These are phyloP conservation scores for Anguilla japonica DNA, from an alignment of 2,113 vertebrate genomes.

Conservation along the genomic window DNA sequence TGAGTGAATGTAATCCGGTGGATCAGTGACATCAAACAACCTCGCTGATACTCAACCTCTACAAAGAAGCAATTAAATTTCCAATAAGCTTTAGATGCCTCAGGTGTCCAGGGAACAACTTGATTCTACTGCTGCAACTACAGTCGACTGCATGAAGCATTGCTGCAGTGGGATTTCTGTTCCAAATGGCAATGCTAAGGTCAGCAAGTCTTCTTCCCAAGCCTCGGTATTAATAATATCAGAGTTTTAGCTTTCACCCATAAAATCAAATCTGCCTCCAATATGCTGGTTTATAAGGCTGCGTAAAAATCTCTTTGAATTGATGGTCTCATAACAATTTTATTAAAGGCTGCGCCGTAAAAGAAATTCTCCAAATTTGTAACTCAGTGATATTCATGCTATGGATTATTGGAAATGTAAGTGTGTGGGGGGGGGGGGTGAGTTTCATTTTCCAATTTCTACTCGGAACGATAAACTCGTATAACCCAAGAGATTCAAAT, in stretches of 20 bases:
- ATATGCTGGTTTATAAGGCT: not conserved
- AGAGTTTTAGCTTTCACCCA: not conserved
- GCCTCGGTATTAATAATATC: not conserved
- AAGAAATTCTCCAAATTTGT: not conserved
- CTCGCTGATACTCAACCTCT: conserved; percentile 41
- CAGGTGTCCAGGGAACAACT: conserved; percentile 27
- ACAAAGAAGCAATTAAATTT: conserved; percentile 43
- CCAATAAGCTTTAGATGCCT: conserved; percentile 37
- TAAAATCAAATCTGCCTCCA: not conserved
- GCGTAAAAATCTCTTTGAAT: not conserved
- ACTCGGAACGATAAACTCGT: not conserved
- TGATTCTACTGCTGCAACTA: not conserved
- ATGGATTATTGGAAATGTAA: not conserved
- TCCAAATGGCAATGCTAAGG: not conserved
- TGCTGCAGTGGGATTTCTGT: not conserved
- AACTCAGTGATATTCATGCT: not conserved
- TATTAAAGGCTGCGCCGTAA: not conserved
- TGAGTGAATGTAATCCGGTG: conserved; percentile 47
- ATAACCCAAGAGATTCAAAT: not conserved
- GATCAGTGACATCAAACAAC: conserved; percentile 41
- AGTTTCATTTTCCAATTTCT: not conserved
- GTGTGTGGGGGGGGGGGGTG: not conserved
- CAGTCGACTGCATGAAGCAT: not conserved
- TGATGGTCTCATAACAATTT: not conserved
- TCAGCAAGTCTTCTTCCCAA: not conserved